Evolutionary conservation across 2,113 vertebrate genomes (phyloP).

Genomic region (Toxotes jaculatrix): DNA sequence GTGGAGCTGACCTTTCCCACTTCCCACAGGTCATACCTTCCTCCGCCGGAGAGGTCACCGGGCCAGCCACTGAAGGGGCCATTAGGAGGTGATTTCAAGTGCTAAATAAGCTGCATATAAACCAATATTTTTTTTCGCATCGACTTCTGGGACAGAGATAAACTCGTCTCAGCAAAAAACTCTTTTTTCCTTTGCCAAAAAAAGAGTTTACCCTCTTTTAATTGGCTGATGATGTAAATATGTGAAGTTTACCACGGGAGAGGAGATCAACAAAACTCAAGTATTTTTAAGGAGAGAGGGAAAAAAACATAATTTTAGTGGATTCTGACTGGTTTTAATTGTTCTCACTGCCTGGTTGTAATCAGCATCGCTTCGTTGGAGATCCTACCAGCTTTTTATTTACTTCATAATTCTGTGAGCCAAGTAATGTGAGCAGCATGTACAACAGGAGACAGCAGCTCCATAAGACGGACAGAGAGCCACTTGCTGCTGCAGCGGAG

Average conservation of each 20-base stretch:
- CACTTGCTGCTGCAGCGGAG: constrained; percentile 59
- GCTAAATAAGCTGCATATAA: constrained; percentile 25
- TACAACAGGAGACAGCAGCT: constrained; percentile 26
- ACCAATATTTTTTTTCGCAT: neutral
- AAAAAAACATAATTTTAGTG: neutral
- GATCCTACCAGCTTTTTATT: constrained; percentile 36
- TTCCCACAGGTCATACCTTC: constrained; percentile 87
- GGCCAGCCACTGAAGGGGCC: constrained; percentile 55
- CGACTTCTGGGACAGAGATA: neutral
- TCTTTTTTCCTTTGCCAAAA: neutral
- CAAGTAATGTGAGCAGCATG: constrained; percentile 50
- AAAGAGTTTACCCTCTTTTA: neutral
- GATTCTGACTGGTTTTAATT: constrained; percentile 25
- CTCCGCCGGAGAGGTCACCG: constrained; percentile 83
- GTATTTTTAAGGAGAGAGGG: neutral
- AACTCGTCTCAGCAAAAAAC: neutral
- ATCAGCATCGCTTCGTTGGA: constrained; percentile 32
- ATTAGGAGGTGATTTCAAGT: constrained; percentile 30
- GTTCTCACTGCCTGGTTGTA: constrained; percentile 18
- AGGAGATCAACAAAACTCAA: neutral
- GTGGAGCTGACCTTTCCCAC: constrained; percentile 91
- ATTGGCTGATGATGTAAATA: neutral
- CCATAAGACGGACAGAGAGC: neutral
- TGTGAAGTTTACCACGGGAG: neutral
- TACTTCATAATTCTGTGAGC: constrained; percentile 16